These are phyloP conservation scores for Diadumene lineata DNA, from an alignment of 92 coral and sea anemone species.

Conservation along the genomic window DNA sequence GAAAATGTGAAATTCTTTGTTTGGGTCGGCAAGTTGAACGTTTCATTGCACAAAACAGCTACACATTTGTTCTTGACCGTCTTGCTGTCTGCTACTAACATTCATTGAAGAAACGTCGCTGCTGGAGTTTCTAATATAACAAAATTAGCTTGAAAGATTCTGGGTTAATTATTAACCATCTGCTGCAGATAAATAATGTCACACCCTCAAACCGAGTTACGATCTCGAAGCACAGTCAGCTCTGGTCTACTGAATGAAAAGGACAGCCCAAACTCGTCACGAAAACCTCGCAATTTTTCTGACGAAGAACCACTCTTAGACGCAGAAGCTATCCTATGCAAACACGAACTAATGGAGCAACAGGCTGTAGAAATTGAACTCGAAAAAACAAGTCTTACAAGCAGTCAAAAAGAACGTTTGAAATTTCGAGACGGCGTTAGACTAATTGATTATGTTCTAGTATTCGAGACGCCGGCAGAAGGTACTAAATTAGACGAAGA, in stretches of 20 bases:
- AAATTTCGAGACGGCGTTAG: constrained; percentile 76
- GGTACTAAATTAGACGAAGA: constrained; percentile 60
- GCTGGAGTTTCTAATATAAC: background rate
- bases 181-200: constrained; percentile 46
- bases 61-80: background rate
- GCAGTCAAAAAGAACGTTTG: constrained; percentile 43
- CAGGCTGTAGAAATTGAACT: constrained; percentile 74
- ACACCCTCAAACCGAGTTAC: constrained; percentile 78
- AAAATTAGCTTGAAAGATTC: background rate
- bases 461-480: constrained; percentile 64
- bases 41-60: background rate
- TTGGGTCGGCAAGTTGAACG: background rate
- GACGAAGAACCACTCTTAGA: constrained; percentile 80
- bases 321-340: constrained; percentile 80
- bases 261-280: constrained; percentile 22
- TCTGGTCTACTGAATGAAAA: constrained; percentile 27
- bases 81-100: background rate
- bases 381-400: constrained; percentile 53
- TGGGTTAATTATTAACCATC: constrained; percentile 31
- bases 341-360: constrained; percentile 86
- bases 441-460: constrained; percentile 82
- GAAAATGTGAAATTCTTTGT: constrained; percentile 10
- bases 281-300: constrained; percentile 18
- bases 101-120: background rate
- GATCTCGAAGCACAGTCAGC: constrained; percentile 64